A percentile compares a stretch with the other conserved stretches of the same genome.
Evolutionary conservation across 2,113 vertebrate species (phyloP).

Genomic region (Tychaedon coryphoeus): DNA sequence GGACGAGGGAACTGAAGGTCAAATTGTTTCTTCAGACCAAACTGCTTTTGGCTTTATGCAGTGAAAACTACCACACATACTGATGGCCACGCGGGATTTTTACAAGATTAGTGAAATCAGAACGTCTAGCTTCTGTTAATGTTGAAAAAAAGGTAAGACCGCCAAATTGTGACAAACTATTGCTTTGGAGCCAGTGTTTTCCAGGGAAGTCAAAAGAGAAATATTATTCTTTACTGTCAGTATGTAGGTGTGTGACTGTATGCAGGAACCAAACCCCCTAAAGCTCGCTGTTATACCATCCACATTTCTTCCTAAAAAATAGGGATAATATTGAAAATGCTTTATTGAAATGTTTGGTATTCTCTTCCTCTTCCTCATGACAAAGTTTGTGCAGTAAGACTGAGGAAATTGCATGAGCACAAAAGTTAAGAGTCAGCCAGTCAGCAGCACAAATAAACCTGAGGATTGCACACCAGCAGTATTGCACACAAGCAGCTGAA

Average conservation of each 20-base stretch:
- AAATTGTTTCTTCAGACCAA: background rate
- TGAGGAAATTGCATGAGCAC: background rate
- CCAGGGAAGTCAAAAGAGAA: background rate
- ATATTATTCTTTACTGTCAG: background rate
- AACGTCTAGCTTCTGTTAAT: background rate
- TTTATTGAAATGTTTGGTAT: background rate
- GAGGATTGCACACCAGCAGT: background rate
- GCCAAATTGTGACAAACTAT: background rate
- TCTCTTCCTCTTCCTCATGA: background rate
- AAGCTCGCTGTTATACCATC: background rate
- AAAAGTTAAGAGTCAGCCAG: background rate
- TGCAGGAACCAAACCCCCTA: background rate
- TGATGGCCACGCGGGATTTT: fast-evolving
- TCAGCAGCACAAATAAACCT: background rate
- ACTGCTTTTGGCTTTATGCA: background rate
- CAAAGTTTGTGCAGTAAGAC: fast-evolving
- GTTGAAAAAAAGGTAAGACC: background rate
- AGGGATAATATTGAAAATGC: background rate
- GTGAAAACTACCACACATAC: background rate
- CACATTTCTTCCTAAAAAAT: background rate
- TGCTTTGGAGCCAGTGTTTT: background rate
- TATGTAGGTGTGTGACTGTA: background rate
- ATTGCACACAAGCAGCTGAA: background rate
- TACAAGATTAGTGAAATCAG: background rate
- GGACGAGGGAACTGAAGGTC: background rate